Evolutionary conservation across 1,140 invertebrate species (phyloP), one percentile per base, ranked within the genome.

Genomic region (Halesus radiatus): DNA sequence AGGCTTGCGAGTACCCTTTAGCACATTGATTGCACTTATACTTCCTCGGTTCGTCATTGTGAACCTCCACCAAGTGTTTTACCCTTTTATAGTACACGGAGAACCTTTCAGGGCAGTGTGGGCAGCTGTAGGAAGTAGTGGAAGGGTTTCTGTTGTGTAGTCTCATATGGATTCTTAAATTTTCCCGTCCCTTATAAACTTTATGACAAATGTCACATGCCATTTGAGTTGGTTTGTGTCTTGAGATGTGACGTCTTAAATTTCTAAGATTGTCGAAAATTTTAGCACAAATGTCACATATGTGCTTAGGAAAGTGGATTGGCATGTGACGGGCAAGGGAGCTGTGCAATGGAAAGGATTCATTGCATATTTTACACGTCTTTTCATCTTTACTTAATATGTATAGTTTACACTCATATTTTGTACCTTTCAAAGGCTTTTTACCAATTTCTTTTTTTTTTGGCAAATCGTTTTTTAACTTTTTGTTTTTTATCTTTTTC

Each of bases 61-160:
- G 88, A 4, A 85, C 80, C 50, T 87, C 87, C 0, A 87, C 86
- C 23, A 90, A 76, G 77, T 90, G 89, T 54, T 88, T 87, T 74
- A 85, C 86, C 2, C 88, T 68, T 68, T 88, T 87, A 81, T 89
- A 89, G 79, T 89, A 90, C n/a, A 85, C 87, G n/a, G 87, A 86
- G 73, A 90, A 90, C 60, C 89, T 87, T 79, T 89, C 86, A 0
- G 88, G 87, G 79, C 89, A 90, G 23, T 89, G 87, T 0, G 88
- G 88, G 56, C 89, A 90, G 80, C 89, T 89, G 84, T 90, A 85
- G 5, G 84, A 73, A 54, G 18, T 7, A 18, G 80, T 82, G 0
- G 85, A 45, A 45, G 37, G 7, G 78, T 3, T 86, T 45, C 85
- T n/a, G 84, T 45, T 74, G 54, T 85, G 84, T 2, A 50, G 20